phyloP scores from a whole-genome alignment of 2,113 vertebrate genomes.

The Melanerpes aurifrons region DNA sequence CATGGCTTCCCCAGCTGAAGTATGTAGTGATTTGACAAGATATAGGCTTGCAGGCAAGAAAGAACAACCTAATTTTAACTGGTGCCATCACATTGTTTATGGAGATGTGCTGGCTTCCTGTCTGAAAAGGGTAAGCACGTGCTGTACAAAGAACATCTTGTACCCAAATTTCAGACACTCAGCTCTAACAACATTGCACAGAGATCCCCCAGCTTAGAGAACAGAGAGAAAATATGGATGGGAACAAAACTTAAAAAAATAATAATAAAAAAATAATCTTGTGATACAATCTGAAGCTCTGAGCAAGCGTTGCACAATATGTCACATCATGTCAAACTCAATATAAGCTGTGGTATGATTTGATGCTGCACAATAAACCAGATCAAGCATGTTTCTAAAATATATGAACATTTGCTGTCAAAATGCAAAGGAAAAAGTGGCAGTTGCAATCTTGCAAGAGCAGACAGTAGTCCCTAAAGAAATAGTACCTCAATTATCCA shows the following conservation, averaged over 20 bases:
- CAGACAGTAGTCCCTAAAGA: neutral
- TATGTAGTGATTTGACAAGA: constrained; percentile 12
- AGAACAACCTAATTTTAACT: constrained; percentile 5
- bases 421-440: neutral
- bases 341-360: neutral
- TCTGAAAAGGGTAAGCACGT: constrained; percentile 2
- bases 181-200: neutral
- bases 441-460: neutral
- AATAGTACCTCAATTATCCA: neutral
- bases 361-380: constrained; percentile 14
- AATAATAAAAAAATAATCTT: neutral
- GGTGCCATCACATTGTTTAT: constrained; percentile 1
- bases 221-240: neutral
- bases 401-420: neutral
- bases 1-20: constrained; percentile 10
- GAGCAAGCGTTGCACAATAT: constrained; percentile 4
- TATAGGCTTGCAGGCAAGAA: constrained; percentile 22
- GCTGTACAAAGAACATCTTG: constrained; percentile 8
- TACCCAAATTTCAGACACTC: neutral
- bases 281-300: neutral
- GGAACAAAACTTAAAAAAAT: neutral
- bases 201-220: neutral
- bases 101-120: neutral
- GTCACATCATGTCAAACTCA: neutral
- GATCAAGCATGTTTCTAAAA: constrained; percentile 16